Conservation (phyloP, 2,888 invertebrate genomes). For the Leptinotarsa rubiginosa region DNA sequence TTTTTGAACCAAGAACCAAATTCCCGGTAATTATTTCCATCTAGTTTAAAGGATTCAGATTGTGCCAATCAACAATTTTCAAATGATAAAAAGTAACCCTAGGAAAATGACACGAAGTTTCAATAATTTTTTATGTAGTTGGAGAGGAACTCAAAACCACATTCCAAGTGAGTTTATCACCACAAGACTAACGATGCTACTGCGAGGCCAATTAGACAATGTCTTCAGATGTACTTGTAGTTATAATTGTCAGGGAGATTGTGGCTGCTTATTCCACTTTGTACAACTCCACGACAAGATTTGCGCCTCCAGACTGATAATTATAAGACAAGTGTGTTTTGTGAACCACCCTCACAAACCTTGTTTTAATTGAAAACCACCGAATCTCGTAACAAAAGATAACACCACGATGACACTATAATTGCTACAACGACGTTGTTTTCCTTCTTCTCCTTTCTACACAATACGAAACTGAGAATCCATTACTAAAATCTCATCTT, state of each 20-base stretch:
- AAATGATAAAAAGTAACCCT: no score
- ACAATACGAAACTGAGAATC: no score
- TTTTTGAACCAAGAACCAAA: no score
- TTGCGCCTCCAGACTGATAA: conserved; percentile 45
- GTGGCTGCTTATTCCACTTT: conserved; percentile 45
- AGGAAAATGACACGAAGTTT: neutral
- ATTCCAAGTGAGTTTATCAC: conserved; percentile 2
- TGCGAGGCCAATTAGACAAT: conserved; percentile 25
- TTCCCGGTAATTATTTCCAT: no score
- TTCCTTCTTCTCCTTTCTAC: neutral
- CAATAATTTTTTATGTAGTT: neutral
- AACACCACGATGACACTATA: conserved; percentile 26
- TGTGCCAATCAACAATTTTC: no score
- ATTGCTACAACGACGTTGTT: conserved; percentile 17
- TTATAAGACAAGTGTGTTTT: conserved; percentile 39
- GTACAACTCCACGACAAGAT: conserved; percentile 46
- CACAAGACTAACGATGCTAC: conserved; percentile 14
- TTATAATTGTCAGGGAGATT: conserved; percentile 28
- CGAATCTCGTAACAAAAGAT: conserved; percentile 33
- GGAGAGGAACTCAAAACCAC: neutral
- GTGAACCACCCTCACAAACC: conserved; percentile 30
- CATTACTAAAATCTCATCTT: no score
- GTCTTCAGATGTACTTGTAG: conserved; percentile 13
- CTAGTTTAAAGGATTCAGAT: no score
- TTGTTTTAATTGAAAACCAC: conserved; percentile 41